Base-by-base conservation (phyloP, 2,888 invertebrate species). In the Heteropelma amictum region DNA sequence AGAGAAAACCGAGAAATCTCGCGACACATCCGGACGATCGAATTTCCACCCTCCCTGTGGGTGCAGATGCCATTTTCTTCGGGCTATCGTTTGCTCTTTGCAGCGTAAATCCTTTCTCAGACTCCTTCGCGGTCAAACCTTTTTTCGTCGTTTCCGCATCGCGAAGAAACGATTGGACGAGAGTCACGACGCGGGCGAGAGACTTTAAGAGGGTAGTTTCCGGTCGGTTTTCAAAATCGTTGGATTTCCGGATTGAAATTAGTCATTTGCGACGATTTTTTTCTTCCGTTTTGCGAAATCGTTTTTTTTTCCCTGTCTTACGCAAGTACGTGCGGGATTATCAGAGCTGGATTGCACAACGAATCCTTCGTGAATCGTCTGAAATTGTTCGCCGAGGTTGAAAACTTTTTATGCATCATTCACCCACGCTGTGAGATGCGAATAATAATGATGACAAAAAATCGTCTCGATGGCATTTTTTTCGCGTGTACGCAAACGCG, bases 181-280 rank as follows among this genome's bases (percentile, higher is more conserved):
- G 42, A 58, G 35, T 64, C 35, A 14, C 17, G 17, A 17, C n/a
- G 3, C 23, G 8, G 14, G 21, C 21, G 33, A 28, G 47, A 42
- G n/a, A 6, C 21, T 28, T n/a, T 26, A 17, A 28, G 17, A 28
- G 10, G 42, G 28, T 19, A n/a, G n/a, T n/a, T n/a, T n/a, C n/a
- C n/a, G n/a, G n/a, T n/a, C n/a, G n/a, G n/a, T n/a, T n/a, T n/a
- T n/a, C 54, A 49, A 33, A 63, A 58, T 53, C 51, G 56, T 26
- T 58, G 58, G 38, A 65, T 74, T 69, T 74, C 70, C 74, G 69
- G 64, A 38, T 47, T 19, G n/a, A 10, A 53, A 58, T 54, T 54
- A 23, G 14, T 30, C 35, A 21, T 14, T 40, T 7, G 10, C 35
- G 17, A 1, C 4, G 47, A 28, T 21, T 21, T 2, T 5, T 35